Percentiles rank a stretch among this genome's conserved stretches.
Conservation (phyloP, 2,113 vertebrate genomes). For the Mastomys natalensis region DNA sequence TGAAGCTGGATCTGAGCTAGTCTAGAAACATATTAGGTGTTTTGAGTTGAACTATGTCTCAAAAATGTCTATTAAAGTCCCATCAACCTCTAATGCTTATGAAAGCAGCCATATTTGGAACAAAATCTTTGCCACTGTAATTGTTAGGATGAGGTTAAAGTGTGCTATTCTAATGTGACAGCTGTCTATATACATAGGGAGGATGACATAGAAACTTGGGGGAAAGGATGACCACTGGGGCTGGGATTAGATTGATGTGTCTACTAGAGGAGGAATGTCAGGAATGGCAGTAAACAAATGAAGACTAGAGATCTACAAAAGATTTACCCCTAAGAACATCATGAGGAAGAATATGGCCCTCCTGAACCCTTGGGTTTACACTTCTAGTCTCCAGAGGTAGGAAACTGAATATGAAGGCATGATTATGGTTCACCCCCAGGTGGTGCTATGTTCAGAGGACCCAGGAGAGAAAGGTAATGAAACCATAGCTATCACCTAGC, state of each 20-base stretch:
- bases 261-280: not conserved
- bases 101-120: not conserved
- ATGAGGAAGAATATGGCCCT: not conserved
- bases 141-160: not conserved
- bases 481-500: not conserved
- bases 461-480: not conserved
- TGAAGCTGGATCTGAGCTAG: not conserved
- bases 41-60: not conserved
- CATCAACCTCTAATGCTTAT: not conserved
- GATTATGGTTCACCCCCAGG: not conserved
- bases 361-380: not conserved
- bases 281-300: no score
- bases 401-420: no score
- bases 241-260: not conserved
- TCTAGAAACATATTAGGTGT: not conserved
- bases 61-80: not conserved
- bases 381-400: no score
- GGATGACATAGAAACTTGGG: not conserved
- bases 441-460: not conserved
- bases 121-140: not conserved
- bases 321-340: not conserved
- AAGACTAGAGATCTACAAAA: not conserved
- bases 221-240: rapidly evolving
- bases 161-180: not conserved
- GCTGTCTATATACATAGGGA: not conserved